phyloP scores from a whole-genome alignment of 1,140 invertebrate genomes.

The Ostrea edulis region DNA sequence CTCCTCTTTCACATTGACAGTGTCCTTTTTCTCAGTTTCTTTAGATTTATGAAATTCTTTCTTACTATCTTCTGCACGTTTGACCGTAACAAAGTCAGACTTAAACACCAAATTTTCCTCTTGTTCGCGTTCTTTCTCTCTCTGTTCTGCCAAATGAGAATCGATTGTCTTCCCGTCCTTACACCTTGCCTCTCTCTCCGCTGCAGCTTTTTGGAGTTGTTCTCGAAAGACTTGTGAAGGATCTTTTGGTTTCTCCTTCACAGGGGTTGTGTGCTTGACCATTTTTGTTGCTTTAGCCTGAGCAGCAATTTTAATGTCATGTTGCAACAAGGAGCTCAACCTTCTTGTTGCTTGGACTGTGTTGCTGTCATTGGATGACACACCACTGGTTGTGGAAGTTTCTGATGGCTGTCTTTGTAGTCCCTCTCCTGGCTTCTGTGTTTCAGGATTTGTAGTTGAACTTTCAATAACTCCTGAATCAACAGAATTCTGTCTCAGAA shows the following conservation, averaged over 20 bases:
- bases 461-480: constrained; percentile 26
- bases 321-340: constrained; percentile 68
- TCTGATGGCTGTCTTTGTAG: constrained; percentile 39
- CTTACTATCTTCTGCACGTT: constrained; percentile 40
- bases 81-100: constrained; percentile 44
- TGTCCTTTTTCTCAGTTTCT: background rate
- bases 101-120: constrained; percentile 49
- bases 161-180: constrained; percentile 61
- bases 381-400: constrained; percentile 40
- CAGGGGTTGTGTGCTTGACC: constrained; percentile 66
- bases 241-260: constrained; percentile 69
- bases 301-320: constrained; percentile 71
- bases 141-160: constrained; percentile 47
- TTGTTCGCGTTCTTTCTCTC: constrained; percentile 31
- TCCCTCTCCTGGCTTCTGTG: background rate
- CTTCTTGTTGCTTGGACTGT: constrained; percentile 50
- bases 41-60: constrained; percentile 41
- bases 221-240: constrained; percentile 68
- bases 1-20: background rate
- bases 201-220: constrained; percentile 67
- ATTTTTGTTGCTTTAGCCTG: constrained; percentile 66
- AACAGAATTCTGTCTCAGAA: constrained; percentile 57
- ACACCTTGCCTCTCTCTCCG: constrained; percentile 64
- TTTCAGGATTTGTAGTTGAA: constrained; percentile 37
- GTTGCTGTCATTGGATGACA: constrained; percentile 44